Percentiles rank a stretch among this genome's conserved stretches.
Conservation (phyloP, 2,797 vertebrate species). For the Pseudotriccus pelzelni region DNA sequence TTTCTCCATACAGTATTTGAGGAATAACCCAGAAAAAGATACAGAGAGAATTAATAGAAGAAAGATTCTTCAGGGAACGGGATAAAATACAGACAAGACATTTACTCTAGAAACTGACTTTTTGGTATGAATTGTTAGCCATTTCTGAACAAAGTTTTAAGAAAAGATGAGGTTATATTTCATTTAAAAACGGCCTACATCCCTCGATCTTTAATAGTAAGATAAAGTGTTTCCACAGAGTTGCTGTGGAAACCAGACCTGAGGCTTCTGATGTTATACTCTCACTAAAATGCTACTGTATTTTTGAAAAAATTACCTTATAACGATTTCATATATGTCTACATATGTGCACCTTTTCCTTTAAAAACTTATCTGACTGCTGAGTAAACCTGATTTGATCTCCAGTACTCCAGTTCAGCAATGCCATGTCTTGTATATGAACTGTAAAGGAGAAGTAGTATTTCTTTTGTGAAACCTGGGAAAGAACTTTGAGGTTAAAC, state of each 20-base stretch:
- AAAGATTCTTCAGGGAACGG: not conserved
- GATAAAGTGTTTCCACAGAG: not conserved
- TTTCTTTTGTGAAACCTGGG: not conserved
- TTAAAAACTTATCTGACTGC: not conserved
- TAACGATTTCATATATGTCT: not conserved
- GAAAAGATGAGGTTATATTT: not conserved
- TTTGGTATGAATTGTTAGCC: not conserved
- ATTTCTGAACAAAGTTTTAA: not conserved
- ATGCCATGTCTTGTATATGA: not conserved
- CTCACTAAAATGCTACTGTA: not conserved
- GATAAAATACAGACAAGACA: not conserved
- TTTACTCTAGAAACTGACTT: not conserved
- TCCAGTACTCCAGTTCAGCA: not conserved
- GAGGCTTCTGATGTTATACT: not conserved
- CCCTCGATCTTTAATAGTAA: not conserved
- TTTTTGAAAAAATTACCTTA: not conserved
- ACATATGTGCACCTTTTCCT: not conserved
- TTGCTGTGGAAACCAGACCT: not conserved
- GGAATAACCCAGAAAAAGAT: not conserved
- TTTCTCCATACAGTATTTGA: not conserved
- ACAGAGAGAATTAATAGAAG: not conserved
- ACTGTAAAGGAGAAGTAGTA: not conserved
- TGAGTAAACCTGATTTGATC: not conserved
- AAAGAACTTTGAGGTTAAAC: not conserved
- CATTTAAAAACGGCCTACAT: not conserved